Evolutionary conservation across 1,140 invertebrate genomes (phyloP).

Genomic region (Drosophila oshimai): DNA sequence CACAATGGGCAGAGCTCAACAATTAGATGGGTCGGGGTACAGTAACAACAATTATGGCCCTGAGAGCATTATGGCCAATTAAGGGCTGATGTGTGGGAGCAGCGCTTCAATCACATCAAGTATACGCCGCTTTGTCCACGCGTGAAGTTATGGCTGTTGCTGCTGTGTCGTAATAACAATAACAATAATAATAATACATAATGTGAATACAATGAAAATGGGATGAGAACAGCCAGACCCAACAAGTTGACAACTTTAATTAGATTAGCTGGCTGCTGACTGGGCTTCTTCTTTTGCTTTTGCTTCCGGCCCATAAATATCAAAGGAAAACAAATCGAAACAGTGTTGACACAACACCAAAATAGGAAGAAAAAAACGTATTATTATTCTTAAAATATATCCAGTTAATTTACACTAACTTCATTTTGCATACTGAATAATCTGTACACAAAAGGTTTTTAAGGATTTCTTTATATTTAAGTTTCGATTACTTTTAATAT

Average conservation of each 20-base stretch:
- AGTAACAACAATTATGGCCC: slow-evolving; percentile 27
- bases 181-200: slow-evolving; percentile 23
- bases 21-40: slow-evolving; percentile 38
- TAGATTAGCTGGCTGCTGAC: slow-evolving; percentile 38
- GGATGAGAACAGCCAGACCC: background rate
- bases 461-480: too few species aligned
- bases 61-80: slow-evolving; percentile 44
- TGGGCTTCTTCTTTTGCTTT: background rate
- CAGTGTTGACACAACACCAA: background rate
- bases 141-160: background rate
- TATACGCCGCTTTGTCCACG: slow-evolving; percentile 17
- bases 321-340: slow-evolving; percentile 8
- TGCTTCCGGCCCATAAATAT: slow-evolving; percentile 26
- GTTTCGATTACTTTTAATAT: too few species aligned
- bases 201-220: slow-evolving; percentile 44
- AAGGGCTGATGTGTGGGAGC: background rate
- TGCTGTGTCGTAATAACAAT: background rate
- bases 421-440: too few species aligned
- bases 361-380: too few species aligned
- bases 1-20: slow-evolving; percentile 1
- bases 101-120: slow-evolving; percentile 18
- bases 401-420: too few species aligned
- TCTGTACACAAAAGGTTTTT: too few species aligned
- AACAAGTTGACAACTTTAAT: slow-evolving; percentile 53
- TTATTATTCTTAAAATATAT: too few species aligned